Conservation (phyloP, 2,888 invertebrate genomes). For the Dendrolimus houi region DNA sequence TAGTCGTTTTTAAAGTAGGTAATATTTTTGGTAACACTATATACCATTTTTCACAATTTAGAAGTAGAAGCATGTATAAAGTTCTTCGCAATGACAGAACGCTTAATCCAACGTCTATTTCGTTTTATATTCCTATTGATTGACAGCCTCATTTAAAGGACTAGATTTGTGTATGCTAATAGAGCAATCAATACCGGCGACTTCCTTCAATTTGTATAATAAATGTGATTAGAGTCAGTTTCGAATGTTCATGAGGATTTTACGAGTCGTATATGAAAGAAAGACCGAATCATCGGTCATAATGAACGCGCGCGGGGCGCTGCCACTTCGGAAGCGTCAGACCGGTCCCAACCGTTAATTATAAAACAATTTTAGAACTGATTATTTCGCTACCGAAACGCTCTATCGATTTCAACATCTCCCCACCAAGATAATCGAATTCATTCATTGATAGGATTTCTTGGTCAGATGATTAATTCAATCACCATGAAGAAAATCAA, state of each 20-base stretch:
- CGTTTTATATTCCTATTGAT: constrained; percentile 17
- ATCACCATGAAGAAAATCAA: constrained; percentile 16
- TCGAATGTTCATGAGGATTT: constrained; percentile 38
- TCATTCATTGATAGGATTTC: constrained; percentile 53
- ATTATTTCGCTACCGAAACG: constrained; percentile 62
- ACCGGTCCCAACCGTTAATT: constrained; percentile 67
- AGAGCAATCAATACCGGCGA: constrained; percentile 34
- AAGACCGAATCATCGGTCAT: constrained; percentile 69
- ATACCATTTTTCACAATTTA: too few relatives aligned
- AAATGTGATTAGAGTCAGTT: constrained; percentile 46
- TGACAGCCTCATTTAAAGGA: constrained; percentile 19
- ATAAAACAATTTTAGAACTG: constrained; percentile 62
- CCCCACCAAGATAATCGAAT: constrained; percentile 46
- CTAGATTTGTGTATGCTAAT: constrained; percentile 30
- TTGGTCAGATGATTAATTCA: constrained; percentile 51
- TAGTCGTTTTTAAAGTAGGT: too few relatives aligned
- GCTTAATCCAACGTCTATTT: neutral
- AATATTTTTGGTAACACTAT: too few relatives aligned
- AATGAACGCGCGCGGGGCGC: constrained; percentile 49
- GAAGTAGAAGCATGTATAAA: too few relatives aligned
- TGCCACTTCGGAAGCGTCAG: constrained; percentile 53
- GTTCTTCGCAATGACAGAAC: too few relatives aligned
- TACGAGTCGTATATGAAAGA: constrained; percentile 37
- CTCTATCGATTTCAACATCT: constrained; percentile 53
- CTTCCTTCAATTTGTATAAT: constrained; percentile 50